Conservation (phyloP, 2,888 invertebrate species). For the Athalia cordata region DNA sequence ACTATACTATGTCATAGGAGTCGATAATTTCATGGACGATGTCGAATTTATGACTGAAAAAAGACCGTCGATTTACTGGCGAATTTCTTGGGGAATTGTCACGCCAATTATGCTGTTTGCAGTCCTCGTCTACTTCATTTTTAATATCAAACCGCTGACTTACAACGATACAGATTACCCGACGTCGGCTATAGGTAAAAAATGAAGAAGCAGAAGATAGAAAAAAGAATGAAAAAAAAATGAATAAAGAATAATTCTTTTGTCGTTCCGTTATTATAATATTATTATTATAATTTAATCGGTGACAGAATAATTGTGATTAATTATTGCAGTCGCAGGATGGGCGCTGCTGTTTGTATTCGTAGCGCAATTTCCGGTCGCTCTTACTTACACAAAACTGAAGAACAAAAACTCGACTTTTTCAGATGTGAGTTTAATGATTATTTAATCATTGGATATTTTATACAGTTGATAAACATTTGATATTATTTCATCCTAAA, state of each 20-base stretch:
- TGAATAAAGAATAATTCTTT: too few relatives aligned
- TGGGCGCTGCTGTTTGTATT: conserved; percentile 75
- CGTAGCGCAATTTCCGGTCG: conserved; percentile 75
- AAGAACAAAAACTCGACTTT: conserved; percentile 58
- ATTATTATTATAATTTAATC: neutral
- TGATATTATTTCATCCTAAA: neutral
- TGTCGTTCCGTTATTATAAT: too few relatives aligned
- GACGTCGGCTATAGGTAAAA: conserved; percentile 54
- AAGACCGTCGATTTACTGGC: conserved; percentile 84
- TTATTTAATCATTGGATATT: neutral
- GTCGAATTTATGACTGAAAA: conserved; percentile 86
- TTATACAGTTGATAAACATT: neutral
- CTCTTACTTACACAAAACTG: conserved; percentile 69
- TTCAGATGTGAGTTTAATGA: conserved; percentile 56
- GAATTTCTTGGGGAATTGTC: conserved; percentile 84
- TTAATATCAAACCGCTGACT: conserved; percentile 76
- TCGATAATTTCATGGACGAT: conserved; percentile 81
- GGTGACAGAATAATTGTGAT: neutral
- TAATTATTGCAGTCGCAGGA: conserved; percentile 72
- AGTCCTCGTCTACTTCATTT: conserved; percentile 83
- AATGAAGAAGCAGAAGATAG: neutral
- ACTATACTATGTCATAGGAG: conserved; percentile 64
- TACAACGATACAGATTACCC: conserved; percentile 80
- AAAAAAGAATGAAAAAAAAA: too few relatives aligned
- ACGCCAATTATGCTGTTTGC: conserved; percentile 82